Base-by-base conservation (phyloP, 2,888 invertebrate genomes). In the Caenorhabditis wallacei region DNA sequence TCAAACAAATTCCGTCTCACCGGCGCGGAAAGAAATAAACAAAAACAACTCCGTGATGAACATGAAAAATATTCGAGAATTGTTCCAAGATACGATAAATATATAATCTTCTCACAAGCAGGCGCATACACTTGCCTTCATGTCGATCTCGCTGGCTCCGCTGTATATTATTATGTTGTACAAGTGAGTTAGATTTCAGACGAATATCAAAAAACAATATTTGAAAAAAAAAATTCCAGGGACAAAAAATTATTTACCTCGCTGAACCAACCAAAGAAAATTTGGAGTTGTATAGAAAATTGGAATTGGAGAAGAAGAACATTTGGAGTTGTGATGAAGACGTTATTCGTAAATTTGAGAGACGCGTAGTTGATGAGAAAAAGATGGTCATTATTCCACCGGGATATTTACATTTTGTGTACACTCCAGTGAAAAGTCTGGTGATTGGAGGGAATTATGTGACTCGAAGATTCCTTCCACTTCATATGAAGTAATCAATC, bases 391-490 rank as follows among this genome's bases (percentile, higher is more conserved):
- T 70, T 13, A 46, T 70, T 22, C 70, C 70, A 11, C 22, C 46
- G 0, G 57, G 57, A 22, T 57, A 5, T 1, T 5, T 70, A 5
- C 70, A 70, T 46, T 48, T 57, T n/a, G 70, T 70, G 5, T 70
- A 57, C n/a, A 70, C 70, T 10, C 46, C 46, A 0, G 20, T 18
- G 1, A 13, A 57, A n/a, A 57, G 57, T 22, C 30, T 70, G 10
- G 70, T 70, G 0, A 43, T 48, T 8, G 70, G 70, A 46, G 70
- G 70, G 18, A 70, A 70, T 18, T 70, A 40, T 26, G 24, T 69
- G n/a, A 24, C 8, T 30, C 13, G 22, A 11, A 18, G 10, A 7
- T 24, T 10, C 11, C 3, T 40, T 10, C 20, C 37, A 8, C 59
- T 59, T 10, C 59, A 59, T 20, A 35, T 18, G 37, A 18, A 22